phyloP scores from a whole-genome alignment of 2,113 vertebrate species.

The Mormyrus lacerda region DNA sequence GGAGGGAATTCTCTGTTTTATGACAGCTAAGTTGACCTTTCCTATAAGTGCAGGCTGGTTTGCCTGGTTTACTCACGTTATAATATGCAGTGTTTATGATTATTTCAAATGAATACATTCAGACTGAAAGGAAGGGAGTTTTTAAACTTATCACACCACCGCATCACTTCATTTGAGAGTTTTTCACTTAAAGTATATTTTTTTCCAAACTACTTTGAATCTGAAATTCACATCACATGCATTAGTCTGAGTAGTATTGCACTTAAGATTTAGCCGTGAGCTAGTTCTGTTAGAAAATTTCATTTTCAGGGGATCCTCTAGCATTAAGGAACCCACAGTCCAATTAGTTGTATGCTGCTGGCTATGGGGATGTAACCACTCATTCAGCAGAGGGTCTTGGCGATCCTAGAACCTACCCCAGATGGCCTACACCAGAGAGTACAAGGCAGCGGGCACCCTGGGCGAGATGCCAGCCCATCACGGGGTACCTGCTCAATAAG shows the following conservation, averaged over 20 bases:
- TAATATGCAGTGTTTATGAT: background rate
- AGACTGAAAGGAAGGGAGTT: background rate
- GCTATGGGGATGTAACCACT: background rate
- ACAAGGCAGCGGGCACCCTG: background rate
- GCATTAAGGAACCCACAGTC: background rate
- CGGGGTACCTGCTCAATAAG: background rate
- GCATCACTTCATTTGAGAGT: background rate
- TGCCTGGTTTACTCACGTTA: background rate
- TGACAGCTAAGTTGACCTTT: background rate
- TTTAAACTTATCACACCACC: background rate
- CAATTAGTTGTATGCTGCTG: background rate
- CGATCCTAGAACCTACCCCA: background rate
- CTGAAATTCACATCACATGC: background rate
- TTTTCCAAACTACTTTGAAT: background rate
- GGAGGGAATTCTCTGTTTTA: background rate
- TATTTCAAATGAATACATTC: background rate
- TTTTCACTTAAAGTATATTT: background rate
- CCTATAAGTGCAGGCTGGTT: background rate
- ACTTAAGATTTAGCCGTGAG: background rate
- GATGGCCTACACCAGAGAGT: background rate
- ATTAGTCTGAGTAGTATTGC: background rate
- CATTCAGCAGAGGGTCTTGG: background rate
- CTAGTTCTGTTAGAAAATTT: background rate
- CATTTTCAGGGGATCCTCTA: background rate
- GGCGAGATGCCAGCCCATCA: background rate